Evolutionary conservation across 2,888 invertebrate genomes (phyloP).

Genomic region (Oscheius sp.): DNA sequence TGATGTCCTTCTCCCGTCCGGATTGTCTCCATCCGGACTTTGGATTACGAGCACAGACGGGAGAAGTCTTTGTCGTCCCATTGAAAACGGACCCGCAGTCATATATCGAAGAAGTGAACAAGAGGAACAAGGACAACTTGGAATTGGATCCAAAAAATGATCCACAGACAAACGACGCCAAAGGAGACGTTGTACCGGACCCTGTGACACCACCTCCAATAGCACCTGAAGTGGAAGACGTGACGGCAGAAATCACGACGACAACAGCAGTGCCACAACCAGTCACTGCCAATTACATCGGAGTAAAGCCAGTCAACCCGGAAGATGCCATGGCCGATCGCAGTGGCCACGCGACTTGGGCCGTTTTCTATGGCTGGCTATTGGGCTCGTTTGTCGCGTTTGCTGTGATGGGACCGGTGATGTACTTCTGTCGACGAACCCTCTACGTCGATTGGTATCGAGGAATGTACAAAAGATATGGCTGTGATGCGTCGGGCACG

Average conservation of each 20-base stretch:
- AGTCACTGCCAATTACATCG: background rate
- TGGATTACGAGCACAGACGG: slow-evolving; percentile 4
- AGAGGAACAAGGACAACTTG: slow-evolving; percentile 5
- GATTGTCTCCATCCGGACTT: slow-evolving; percentile 10
- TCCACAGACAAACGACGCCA: background rate
- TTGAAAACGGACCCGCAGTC: background rate
- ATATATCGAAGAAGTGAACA: background rate
- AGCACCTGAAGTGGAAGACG: background rate
- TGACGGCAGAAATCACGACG: background rate
- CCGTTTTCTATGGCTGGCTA: slow-evolving; percentile 26
- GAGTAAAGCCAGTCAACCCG: background rate
- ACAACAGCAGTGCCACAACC: background rate
- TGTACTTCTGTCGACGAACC: slow-evolving; percentile 14
- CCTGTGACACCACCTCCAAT: background rate
- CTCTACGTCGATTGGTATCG: slow-evolving; percentile 37
- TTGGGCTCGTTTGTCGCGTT: slow-evolving; percentile 3
- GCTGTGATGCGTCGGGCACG: slow-evolving; percentile 42
- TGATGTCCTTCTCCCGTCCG: slow-evolving; percentile 1
- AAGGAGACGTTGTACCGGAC: background rate
- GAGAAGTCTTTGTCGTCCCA: background rate
- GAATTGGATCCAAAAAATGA: background rate
- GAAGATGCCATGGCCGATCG: background rate
- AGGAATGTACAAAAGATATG: slow-evolving; percentile 53
- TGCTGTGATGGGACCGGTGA: background rate
- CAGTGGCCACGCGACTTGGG: slow-evolving; percentile 7